phyloP scores from a whole-genome alignment of 2,113 vertebrate genomes.

The Cololabis saira region DNA sequence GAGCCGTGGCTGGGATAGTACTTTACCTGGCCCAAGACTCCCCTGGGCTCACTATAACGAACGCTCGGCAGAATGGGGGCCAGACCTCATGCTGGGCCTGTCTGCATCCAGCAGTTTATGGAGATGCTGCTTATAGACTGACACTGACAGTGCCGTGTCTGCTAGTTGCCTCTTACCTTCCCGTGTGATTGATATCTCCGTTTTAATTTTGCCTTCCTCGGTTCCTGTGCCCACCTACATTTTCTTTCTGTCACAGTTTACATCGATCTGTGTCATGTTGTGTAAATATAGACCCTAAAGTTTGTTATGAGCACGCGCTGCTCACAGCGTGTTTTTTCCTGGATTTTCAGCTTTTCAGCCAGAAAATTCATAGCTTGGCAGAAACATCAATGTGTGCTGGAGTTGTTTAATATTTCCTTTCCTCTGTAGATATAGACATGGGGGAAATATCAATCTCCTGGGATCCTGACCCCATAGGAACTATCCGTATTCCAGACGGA shows the following conservation, averaged over 20 bases:
- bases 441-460: conserved; percentile 74
- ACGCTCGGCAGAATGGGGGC: conserved; percentile 48
- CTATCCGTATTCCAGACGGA: conserved; percentile 75
- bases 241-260: conserved; percentile 27
- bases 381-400: conserved; percentile 63
- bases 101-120: conserved; percentile 78
- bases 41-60: conserved; percentile 69
- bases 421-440: conserved; percentile 74
- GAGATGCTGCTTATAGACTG: conserved; percentile 73
- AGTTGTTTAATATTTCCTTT: conserved; percentile 77
- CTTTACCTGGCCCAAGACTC: conserved; percentile 71
- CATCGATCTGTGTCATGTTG: conserved; percentile 32
- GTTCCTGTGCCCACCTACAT: conserved; percentile 14
- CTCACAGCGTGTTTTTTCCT: conserved; percentile 62
- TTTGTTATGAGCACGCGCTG: conserved; percentile 46
- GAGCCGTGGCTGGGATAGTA: conserved; percentile 73
- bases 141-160: conserved; percentile 72
- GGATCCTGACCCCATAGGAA: conserved; percentile 76
- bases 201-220: conserved; percentile 46
- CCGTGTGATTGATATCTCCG: conserved; percentile 37
- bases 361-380: conserved; percentile 64
- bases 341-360: conserved; percentile 65
- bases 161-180: conserved; percentile 38
- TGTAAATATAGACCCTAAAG: conserved; percentile 58
- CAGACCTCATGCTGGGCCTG: conserved; percentile 69